Evolutionary conservation across 1,140 invertebrate genomes (phyloP).

Genomic region (Lamellibrachia luymesi): DNA sequence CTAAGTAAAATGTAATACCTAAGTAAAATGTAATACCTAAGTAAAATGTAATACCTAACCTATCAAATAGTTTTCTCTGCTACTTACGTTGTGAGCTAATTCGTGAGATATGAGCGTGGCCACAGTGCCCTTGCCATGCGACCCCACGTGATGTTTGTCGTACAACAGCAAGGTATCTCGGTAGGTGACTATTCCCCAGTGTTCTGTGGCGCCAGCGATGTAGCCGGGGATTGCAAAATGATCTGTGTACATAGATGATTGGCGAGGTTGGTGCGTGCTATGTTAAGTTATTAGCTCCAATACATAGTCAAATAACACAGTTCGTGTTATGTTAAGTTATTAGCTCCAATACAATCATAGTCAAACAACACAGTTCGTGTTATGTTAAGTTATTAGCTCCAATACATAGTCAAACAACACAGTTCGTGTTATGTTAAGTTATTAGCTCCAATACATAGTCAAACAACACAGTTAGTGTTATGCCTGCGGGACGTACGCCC

Average conservation of each 20-base stretch:
- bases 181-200: slow-evolving; percentile 57
- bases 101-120: slow-evolving; percentile 85
- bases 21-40: not conserved
- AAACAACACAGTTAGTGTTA: too few relatives aligned
- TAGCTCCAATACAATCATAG: too few relatives aligned
- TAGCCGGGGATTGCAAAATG: slow-evolving; percentile 56
- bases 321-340: too few relatives aligned
- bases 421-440: too few relatives aligned
- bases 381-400: too few relatives aligned
- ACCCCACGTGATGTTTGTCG: slow-evolving; percentile 68
- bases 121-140: slow-evolving; percentile 80
- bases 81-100: slow-evolving; percentile 69
- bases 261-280: not conserved
- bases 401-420: too few relatives aligned
- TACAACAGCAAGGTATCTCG: slow-evolving; percentile 66
- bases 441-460: too few relatives aligned
- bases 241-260: slow-evolving; percentile 35
- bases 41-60: not conserved
- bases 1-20: not conserved
- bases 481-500: too few relatives aligned
- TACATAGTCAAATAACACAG: too few relatives aligned
- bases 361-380: too few relatives aligned
- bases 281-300: too few relatives aligned
- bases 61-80: not conserved
- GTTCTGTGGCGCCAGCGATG: slow-evolving; percentile 56